These are phyloP conservation scores for Catharus ustulatus DNA, from an alignment of 2,797 vertebrate species.

Conservation along the genomic window DNA sequence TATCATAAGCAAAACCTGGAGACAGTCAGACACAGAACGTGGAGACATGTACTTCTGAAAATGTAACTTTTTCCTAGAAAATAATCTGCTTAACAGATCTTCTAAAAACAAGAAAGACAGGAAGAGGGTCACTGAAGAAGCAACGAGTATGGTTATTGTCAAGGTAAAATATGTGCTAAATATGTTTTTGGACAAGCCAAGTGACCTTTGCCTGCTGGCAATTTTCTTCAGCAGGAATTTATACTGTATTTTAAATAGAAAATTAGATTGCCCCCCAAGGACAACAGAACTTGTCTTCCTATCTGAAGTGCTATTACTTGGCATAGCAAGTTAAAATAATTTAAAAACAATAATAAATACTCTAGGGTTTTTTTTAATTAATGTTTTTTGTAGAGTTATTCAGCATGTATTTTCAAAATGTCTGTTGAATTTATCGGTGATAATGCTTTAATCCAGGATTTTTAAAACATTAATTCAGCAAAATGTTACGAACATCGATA, in stretches of 20 bases:
- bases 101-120: background rate
- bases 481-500: background rate
- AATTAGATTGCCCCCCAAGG: background rate
- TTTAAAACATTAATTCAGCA: background rate
- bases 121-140: slow-evolving; percentile 27
- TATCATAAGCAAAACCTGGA: background rate
- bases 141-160: slow-evolving; percentile 22
- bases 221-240: slow-evolving; percentile 38
- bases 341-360: slow-evolving; percentile 12
- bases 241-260: slow-evolving; percentile 36
- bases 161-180: slow-evolving; percentile 22
- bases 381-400: background rate
- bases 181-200: slow-evolving; percentile 33
- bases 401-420: background rate
- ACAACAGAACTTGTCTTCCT: background rate
- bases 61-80: slow-evolving; percentile 10
- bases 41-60: background rate
- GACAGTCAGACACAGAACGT: background rate
- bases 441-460: background rate
- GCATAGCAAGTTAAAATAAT: background rate
- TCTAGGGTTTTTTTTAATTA: background rate
- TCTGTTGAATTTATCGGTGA: background rate
- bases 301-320: slow-evolving; percentile 15
- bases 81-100: slow-evolving; percentile 9
- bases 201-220: slow-evolving; percentile 25